Evolutionary conservation across 2,888 invertebrate species (phyloP), one percentile per base, ranked within the genome.

Genomic region (Pyrocoelia pectoralis): DNA sequence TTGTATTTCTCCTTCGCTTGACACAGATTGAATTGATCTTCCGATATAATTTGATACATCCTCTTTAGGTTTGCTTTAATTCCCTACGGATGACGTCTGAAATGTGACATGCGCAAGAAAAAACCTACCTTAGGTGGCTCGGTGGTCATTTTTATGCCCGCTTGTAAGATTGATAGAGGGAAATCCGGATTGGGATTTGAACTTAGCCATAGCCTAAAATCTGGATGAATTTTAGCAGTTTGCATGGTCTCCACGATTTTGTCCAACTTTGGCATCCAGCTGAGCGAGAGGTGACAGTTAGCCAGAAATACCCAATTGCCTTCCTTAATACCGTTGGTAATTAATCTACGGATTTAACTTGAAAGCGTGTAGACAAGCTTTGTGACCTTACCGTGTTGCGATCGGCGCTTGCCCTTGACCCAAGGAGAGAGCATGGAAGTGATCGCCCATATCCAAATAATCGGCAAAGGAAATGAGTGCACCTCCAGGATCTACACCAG

Each of bases 71-170:
- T 95, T 54, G 95, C 92, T 81, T 92, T 94, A 29, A 96, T 81
- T 67, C 95, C 95, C 87, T 90, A 78, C 1, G n/a, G 17, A 24
- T 3, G 6, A n/a, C n/a, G n/a, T 24, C 8, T 24, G n/a, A 13
- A 18, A 15, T 10, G 33, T 33, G n/a, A n/a, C n/a, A 6, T n/a
- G n/a, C 5, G n/a, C 10, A 33, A 4, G 10, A 8, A 2, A 13
- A 13, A 3, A n/a, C n/a, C n/a, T 77, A 90, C 91, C 84, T 93
- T 93, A 1, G 95, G 95, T 0, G 95, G 94, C 79, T 96, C 95
- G 0, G 95, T 95, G 8, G 95, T 95, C 93, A 96, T 95, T 84
- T 95, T 95, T 71, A 95, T 92, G 62, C 92, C 91, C 46, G 91
- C 86, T 83, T 95, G 95, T 66, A 95, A 84, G 70, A 95, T 88